Conservation (phyloP, 2,113 vertebrate genomes). For the Leucoraja erinaceus region DNA sequence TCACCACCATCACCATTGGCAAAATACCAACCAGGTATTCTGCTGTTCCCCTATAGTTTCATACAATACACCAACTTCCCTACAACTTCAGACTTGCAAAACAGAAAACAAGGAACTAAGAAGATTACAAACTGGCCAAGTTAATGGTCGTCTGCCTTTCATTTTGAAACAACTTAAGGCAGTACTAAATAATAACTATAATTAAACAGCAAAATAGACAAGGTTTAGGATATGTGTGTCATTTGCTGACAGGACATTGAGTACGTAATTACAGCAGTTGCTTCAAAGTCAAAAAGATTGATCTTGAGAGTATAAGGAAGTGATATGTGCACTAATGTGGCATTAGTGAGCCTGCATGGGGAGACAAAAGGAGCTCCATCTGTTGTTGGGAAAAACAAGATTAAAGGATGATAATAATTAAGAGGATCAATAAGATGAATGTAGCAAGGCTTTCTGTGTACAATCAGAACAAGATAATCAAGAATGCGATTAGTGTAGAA, state of each 20-base stretch:
- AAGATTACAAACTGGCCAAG: not conserved
- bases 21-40: too few species aligned
- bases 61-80: too few species aligned
- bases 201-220: not conserved
- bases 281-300: not conserved
- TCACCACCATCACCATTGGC: too few species aligned
- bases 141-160: not conserved
- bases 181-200: not conserved
- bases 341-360: not conserved
- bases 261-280: not conserved
- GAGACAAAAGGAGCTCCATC: not conserved
- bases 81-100: not conserved
- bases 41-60: too few species aligned
- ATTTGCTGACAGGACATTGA: not conserved
- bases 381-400: not conserved
- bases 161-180: not conserved
- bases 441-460: not conserved
- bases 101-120: not conserved
- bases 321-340: not conserved
- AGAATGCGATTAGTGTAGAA: not conserved
- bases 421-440: not conserved
- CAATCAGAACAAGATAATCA: not conserved
- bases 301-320: not conserved
- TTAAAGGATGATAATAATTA: not conserved
- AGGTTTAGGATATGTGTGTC: not conserved